Conservation (phyloP, 2,888 invertebrate species). For the Linnaemya vulpina region DNA sequence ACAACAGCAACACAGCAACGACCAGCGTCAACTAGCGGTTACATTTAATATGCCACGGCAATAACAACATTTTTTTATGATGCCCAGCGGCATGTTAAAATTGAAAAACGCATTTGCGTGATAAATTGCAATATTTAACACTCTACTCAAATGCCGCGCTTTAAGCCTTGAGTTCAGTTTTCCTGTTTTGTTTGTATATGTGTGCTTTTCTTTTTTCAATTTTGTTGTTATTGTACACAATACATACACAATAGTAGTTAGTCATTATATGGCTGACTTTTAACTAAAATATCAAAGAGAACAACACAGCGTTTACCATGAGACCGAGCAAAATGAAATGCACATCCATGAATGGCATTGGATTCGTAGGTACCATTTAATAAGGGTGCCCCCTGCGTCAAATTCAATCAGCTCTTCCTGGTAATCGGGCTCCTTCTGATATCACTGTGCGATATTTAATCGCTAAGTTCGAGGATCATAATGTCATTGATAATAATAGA, state of each 20-base stretch:
- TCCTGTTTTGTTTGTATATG: not conserved
- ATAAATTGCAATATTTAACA: slow-evolving; percentile 83
- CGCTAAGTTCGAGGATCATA: too few species aligned
- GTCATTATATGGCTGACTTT: slow-evolving; percentile 72
- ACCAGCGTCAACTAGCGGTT: slow-evolving; percentile 68
- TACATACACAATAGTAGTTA: slow-evolving; percentile 65
- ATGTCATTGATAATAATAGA: too few species aligned
- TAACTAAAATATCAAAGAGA: slow-evolving; percentile 53
- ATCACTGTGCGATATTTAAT: too few species aligned
- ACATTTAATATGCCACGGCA: slow-evolving; percentile 68
- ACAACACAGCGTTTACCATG: slow-evolving; percentile 29
- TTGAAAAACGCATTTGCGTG: slow-evolving; percentile 83
- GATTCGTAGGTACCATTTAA: slow-evolving; percentile 13
- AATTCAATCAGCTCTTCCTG: too few species aligned
- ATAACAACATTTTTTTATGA: slow-evolving; percentile 77
- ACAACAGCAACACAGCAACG: slow-evolving; percentile 34
- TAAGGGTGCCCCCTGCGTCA: slow-evolving; percentile 47
- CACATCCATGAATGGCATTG: slow-evolving; percentile 52
- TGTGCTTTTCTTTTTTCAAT: not conserved
- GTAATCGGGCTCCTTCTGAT: too few species aligned
- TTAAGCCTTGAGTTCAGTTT: slow-evolving; percentile 67
- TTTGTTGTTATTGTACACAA: too few species aligned
- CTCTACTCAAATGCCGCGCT: slow-evolving; percentile 71
- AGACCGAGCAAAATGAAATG: slow-evolving; percentile 37
- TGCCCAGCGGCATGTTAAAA: slow-evolving; percentile 83